These are phyloP conservation scores for Bovichtus variegatus DNA, from an alignment of 2,797 vertebrate genomes.

Conservation along the genomic window DNA sequence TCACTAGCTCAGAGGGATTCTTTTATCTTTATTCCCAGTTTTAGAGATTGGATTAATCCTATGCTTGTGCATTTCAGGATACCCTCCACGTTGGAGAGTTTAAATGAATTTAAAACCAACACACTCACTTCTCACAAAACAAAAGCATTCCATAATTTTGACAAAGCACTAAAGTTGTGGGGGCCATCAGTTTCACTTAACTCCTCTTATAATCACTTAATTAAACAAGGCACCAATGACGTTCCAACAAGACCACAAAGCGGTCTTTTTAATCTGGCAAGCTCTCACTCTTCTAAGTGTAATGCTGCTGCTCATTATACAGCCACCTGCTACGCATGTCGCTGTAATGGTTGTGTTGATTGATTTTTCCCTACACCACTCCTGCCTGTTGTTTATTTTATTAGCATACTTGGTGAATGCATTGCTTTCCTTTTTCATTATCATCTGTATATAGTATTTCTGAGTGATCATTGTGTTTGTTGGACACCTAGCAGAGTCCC, in stretches of 20 bases:
- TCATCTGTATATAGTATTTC: conserved; percentile 7
- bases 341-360: conserved; percentile 28
- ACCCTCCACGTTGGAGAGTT: not conserved
- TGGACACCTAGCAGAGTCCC: not conserved
- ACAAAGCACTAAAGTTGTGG: not conserved
- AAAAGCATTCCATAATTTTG: not conserved
- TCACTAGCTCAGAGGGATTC: conserved; percentile 21
- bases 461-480: conserved; percentile 21
- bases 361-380: conserved; percentile 27
- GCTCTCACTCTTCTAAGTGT: conserved; percentile 27
- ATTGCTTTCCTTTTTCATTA: conserved; percentile 25
- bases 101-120: not conserved
- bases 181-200: not conserved
- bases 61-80: conserved; percentile 1
- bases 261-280: conserved; percentile 28
- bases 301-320: conserved; percentile 33
- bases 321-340: conserved; percentile 30
- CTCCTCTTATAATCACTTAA: conserved; percentile 25
- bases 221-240: conserved; percentile 34
- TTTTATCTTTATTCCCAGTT: conserved; percentile 40
- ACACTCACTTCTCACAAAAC: not conserved
- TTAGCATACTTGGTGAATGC: not conserved
- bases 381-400: conserved; percentile 13
- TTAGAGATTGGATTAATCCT: conserved; percentile 25
- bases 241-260: conserved; percentile 22